Evolutionary conservation across 1,140 invertebrate species (phyloP), one percentile per base, ranked within the genome.

Genomic region (Drosophila parvula): DNA sequence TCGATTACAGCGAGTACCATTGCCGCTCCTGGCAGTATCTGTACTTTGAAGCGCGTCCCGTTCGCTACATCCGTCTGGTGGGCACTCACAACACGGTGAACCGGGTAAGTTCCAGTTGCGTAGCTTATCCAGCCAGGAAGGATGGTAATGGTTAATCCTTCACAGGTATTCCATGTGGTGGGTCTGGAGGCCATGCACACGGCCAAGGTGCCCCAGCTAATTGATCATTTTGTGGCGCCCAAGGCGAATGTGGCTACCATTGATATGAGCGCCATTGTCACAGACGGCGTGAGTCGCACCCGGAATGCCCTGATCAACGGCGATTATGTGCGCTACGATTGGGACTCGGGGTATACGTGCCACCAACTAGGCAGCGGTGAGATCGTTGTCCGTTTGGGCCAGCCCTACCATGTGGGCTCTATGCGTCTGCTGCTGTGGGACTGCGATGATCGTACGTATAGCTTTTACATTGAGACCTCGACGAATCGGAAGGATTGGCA

Each of bases 301-400:
- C 94, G 98, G 55, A 98, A 99, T 94, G 96, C 97, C n/a, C 94
- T 99, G 9, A 94, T 99, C 60, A 99, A 99, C 94, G 98, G 98
- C 4, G 97, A 99, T 88, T 97, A 95, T 32, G 95, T 96, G 75
- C 96, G 97, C 92, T 99, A 99, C 93, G 98, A 99, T 94, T 99
- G 98, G 98, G 98, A 99, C 92, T 97, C 96, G 5, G 91, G 99
- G 50, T 99, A 99, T 92, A 99, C 98, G 3, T 99, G 98, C 92
- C 99, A 99, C 94, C 98, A 99, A 93, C 93, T 99, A 41, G 98
- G 98, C 73, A 98, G 96, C 84, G 98, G 98, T 34, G 95, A 96
- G 70, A 99, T 99, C 90, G 94, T 98, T 70, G 95, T 99, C 61
- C 98, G 99, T 93, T 94, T 99, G 65, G 97, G 97, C 18, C 99